Evolutionary conservation across 2,797 vertebrate species (phyloP).

Genomic region (Apogon talboti): DNA sequence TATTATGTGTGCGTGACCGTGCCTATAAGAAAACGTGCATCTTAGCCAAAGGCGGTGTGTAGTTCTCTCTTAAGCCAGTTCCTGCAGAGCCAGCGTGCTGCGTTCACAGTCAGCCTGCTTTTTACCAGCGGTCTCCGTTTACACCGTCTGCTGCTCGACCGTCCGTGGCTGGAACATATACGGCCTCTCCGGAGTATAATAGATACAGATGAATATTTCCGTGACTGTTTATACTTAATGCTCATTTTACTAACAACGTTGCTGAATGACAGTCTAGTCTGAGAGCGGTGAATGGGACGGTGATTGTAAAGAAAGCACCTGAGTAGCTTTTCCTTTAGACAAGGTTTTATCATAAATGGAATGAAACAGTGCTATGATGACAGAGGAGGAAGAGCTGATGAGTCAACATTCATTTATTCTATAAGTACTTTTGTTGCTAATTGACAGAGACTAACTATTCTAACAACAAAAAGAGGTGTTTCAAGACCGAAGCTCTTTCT

Average conservation of each 20-base stretch:
- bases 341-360: too few relatives aligned
- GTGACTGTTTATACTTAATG: neutral
- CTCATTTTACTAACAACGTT: neutral
- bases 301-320: slow-evolving; percentile 2
- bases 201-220: slow-evolving; percentile 17
- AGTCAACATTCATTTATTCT: slow-evolving; percentile 16
- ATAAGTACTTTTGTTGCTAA: slow-evolving; percentile 6
- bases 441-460: slow-evolving; percentile 17
- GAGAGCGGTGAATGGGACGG: neutral
- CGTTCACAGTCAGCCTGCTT: slow-evolving; percentile 68
- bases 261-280: neutral
- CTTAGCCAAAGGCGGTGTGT: slow-evolving; percentile 34
- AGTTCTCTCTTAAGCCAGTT: slow-evolving; percentile 64
- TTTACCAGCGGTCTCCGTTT: slow-evolving; percentile 74
- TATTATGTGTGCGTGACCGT: slow-evolving; percentile 12
- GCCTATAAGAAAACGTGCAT: neutral
- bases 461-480: neutral
- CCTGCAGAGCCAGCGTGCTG: slow-evolving; percentile 65
- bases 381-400: neutral
- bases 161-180: slow-evolving; percentile 41
- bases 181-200: slow-evolving; percentile 25
- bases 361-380: neutral
- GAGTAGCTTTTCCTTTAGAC: neutral
- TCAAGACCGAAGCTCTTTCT: neutral
- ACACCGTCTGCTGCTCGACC: slow-evolving; percentile 69